Conservation (phyloP, 2,888 invertebrate genomes). For the Apodemia zela region DNA sequence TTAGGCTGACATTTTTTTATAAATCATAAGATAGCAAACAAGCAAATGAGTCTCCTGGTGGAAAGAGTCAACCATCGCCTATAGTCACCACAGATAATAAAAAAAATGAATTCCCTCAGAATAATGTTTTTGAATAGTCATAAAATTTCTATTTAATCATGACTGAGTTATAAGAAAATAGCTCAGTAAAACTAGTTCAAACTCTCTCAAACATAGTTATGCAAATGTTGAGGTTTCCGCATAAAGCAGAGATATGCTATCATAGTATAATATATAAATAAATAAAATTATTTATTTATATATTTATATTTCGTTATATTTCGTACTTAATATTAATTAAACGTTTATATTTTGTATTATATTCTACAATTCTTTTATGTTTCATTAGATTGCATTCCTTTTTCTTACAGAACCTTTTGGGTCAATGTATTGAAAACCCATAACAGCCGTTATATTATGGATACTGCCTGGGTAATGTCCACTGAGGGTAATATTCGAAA, state of each 20-base stretch:
- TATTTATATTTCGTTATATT: no score
- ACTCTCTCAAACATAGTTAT: not conserved
- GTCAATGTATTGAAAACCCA: slow-evolving; percentile 11
- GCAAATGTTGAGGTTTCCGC: not conserved
- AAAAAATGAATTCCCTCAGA: no score
- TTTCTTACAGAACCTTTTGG: not conserved
- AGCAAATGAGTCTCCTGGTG: no score
- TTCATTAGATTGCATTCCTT: not conserved
- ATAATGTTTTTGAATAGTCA: no score
- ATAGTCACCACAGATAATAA: no score
- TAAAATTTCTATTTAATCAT: not conserved
- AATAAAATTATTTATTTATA: no score
- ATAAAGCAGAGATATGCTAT: not conserved
- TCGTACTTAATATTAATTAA: no score
- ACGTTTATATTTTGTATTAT: no score
- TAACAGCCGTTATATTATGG: slow-evolving; percentile 1
- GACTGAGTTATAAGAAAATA: not conserved
- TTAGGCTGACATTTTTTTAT: no score
- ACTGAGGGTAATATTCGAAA: slow-evolving; percentile 4
- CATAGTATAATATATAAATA: not conserved
- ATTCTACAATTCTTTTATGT: not conserved
- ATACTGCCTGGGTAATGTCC: not conserved
- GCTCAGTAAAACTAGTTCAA: not conserved
- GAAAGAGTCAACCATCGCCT: no score
- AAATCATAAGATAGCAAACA: no score